Conservation (phyloP, 2,888 invertebrate species). For the Blastobasis adustella region DNA sequence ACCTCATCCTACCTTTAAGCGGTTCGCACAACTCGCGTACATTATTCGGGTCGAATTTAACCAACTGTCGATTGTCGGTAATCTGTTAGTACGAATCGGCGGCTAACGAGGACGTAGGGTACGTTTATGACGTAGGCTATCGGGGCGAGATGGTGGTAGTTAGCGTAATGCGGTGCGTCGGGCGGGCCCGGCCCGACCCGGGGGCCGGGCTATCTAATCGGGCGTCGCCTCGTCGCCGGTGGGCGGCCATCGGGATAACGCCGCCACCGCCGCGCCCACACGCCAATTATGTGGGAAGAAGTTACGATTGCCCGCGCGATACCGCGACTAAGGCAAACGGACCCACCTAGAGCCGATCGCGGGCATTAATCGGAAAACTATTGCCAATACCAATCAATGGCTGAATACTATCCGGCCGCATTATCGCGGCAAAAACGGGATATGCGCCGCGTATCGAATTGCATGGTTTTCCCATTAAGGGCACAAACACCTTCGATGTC, state of each 20-base stretch:
- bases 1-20: not conserved
- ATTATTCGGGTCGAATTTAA: no score
- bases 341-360: constrained; percentile 47
- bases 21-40: not conserved
- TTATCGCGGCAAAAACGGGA: constrained; percentile 7
- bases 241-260: constrained; percentile 68
- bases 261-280: constrained; percentile 63
- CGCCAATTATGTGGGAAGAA: constrained; percentile 74
- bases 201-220: constrained; percentile 62
- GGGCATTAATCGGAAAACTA: constrained; percentile 57
- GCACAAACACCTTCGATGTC: no score
- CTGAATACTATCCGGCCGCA: constrained; percentile 11
- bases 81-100: constrained; percentile 1
- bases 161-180: constrained; percentile 20
- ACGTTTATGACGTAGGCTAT: constrained; percentile 21
- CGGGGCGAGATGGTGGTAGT: constrained; percentile 27
- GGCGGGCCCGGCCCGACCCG: constrained; percentile 20
- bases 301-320: constrained; percentile 63
- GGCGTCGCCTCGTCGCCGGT: constrained; percentile 61
- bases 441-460: constrained; percentile 2
- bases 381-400: constrained; percentile 57
- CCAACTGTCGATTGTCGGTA: no score
- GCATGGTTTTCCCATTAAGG: not conserved
- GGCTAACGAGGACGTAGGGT: constrained; percentile 20
- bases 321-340: constrained; percentile 55